Percentiles rank a stretch among this genome's conserved stretches.
These are phyloP conservation scores for Netelia fuscicornis DNA, from an alignment of 2,888 invertebrate species.

Conservation along the genomic window DNA sequence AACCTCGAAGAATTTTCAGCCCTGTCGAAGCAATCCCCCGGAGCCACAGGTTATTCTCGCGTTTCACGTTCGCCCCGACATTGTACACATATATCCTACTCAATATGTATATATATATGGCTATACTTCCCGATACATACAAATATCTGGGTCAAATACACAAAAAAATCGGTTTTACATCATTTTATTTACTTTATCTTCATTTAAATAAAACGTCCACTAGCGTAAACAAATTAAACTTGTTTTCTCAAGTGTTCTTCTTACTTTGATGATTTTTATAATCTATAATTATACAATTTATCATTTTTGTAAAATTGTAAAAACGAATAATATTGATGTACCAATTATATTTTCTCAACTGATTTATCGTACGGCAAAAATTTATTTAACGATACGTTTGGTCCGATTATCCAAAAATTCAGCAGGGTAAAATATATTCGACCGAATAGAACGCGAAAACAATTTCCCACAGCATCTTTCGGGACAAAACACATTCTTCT, in stretches of 20 bases:
- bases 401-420: neutral
- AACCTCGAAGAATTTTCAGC: constrained; percentile 18
- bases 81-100: neutral
- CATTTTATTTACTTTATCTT: neutral
- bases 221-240: no score
- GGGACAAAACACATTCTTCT: neutral
- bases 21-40: constrained; percentile 34
- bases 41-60: constrained; percentile 53
- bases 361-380: neutral
- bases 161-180: neutral
- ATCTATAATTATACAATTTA: no score
- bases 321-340: no score
- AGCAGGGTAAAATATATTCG: neutral
- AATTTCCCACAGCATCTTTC: neutral
- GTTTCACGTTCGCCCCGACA: constrained; percentile 28
- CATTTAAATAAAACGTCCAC: no score
- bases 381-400: neutral
- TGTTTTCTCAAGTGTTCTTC: no score
- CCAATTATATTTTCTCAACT: no score
- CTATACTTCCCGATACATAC: constrained; percentile 2
- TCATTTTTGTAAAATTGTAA: no score
- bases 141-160: constrained; percentile 23
- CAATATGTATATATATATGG: neutral
- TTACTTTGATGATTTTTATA: no score
- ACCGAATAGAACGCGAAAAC: neutral